These are phyloP conservation scores for Nudaria mundana DNA, from an alignment of 2,888 invertebrate species.

Conservation along the genomic window DNA sequence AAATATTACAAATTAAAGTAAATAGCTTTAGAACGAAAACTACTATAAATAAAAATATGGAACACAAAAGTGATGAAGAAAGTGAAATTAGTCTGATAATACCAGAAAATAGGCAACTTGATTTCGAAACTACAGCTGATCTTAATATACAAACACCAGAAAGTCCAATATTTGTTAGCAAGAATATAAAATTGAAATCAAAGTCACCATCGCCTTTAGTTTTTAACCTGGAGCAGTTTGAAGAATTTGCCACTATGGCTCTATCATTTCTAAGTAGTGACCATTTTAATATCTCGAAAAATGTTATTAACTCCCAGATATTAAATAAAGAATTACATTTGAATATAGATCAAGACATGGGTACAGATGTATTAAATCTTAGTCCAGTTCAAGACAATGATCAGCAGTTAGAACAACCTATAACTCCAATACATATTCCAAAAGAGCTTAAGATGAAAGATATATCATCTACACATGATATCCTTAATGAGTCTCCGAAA, in stretches of 20 bases:
- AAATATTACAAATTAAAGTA: slow-evolving; percentile 4
- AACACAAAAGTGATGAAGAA: slow-evolving; percentile 1
- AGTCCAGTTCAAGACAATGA: slow-evolving; percentile 32
- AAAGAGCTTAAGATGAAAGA: slow-evolving; percentile 15
- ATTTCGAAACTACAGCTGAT: slow-evolving; percentile 9
- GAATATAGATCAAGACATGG: slow-evolving; percentile 30
- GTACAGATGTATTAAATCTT: slow-evolving; percentile 13
- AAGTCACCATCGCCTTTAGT: slow-evolving; percentile 41
- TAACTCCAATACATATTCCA: background rate
- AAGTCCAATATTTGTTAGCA: slow-evolving; percentile 51
- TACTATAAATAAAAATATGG: background rate
- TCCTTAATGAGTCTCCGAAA: slow-evolving; percentile 5
- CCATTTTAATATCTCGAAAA: slow-evolving; percentile 44
- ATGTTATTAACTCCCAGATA: slow-evolving; percentile 60
- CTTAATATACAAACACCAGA: slow-evolving; percentile 18
- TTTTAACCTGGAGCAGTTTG: slow-evolving; percentile 55
- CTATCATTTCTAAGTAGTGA: slow-evolving; percentile 43
- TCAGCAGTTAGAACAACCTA: background rate
- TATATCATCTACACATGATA: slow-evolving; percentile 10
- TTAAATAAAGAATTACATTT: slow-evolving; percentile 46
- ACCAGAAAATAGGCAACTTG: slow-evolving; percentile 6
- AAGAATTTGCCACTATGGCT: slow-evolving; percentile 59
- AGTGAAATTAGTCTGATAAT: background rate
- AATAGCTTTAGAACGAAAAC: background rate
- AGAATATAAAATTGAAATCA: slow-evolving; percentile 25